These are phyloP conservation scores for Hipparchia semele DNA, from an alignment of 2,888 invertebrate genomes.

Conservation along the genomic window DNA sequence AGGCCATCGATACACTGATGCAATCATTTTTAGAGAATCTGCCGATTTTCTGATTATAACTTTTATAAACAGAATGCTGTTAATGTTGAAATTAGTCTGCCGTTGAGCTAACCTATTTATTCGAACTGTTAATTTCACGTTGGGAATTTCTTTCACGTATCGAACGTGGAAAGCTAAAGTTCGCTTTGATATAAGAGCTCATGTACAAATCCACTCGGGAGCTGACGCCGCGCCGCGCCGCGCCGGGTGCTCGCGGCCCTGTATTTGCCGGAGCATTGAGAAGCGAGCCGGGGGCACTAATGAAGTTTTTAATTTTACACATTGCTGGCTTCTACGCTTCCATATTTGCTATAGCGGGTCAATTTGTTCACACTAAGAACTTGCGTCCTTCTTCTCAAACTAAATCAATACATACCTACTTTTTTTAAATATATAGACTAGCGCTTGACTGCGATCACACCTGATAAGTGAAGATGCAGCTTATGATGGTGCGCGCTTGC, in stretches of 20 bases:
- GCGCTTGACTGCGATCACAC: no score
- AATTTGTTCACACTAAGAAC: neutral
- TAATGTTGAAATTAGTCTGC: neutral
- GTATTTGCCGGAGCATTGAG: neutral
- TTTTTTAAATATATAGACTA: no score
- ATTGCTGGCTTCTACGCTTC: neutral
- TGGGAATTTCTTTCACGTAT: neutral
- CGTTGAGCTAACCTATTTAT: neutral
- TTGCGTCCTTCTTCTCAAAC: no score
- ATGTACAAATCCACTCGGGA: neutral
- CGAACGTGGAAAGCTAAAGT: neutral
- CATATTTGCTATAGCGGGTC: neutral
- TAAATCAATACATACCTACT: no score
- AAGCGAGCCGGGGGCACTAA: neutral
- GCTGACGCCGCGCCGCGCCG: neutral
- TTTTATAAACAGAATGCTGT: no score
- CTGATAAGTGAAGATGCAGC: no score
- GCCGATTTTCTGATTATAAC: no score
- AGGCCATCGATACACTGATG: no score
- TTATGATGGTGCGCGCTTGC: no score
- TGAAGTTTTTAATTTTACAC: slow-evolving; percentile 15
- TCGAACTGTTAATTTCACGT: neutral
- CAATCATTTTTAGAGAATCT: no score
- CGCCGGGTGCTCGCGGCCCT: neutral
- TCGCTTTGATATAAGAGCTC: neutral